Conservation (phyloP, 37 sponge, comb jelly and placozoan genomes). For the Spongia lamella region DNA sequence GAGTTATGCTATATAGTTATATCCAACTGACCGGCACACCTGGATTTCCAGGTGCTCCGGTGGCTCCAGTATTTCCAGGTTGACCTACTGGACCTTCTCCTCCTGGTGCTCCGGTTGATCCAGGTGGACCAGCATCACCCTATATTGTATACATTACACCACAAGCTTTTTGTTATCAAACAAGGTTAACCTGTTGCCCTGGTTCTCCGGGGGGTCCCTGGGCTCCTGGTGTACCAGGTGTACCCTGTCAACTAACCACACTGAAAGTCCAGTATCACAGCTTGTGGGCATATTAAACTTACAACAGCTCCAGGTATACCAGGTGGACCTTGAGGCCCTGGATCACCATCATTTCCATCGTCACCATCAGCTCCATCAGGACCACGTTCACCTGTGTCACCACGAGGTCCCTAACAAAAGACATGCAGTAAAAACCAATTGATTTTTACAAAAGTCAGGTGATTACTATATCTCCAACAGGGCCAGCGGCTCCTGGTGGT, state of each 20-base stretch:
- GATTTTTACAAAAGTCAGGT: background rate
- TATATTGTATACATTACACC: too few species aligned
- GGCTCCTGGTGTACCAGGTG: slow-evolving; percentile 17
- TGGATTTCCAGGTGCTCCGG: too few species aligned
- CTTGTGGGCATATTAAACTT: background rate
- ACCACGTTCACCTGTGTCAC: slow-evolving; percentile 43
- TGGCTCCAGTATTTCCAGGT: slow-evolving; percentile 7
- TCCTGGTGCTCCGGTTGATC: slow-evolving; percentile 18
- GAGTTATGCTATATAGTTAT: too few species aligned
- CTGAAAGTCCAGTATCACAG: too few species aligned
- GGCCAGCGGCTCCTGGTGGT: slow-evolving; percentile 19
- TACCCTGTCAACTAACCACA: slow-evolving; percentile 9
- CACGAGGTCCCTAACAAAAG: slow-evolving; percentile 23
- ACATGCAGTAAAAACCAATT: background rate
- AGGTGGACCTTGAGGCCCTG: slow-evolving; percentile 23
- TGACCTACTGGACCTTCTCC: slow-evolving; percentile 13
- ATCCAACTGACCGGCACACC: too few species aligned
- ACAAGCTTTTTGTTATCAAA: too few species aligned
- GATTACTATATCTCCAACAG: background rate
- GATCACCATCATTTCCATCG: slow-evolving; percentile 1
- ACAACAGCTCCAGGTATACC: slow-evolving; percentile 18
- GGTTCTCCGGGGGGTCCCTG: too few species aligned
- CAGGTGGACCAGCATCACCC: slow-evolving; percentile 31
- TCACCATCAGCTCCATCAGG: slow-evolving; percentile 3
- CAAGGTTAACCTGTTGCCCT: too few species aligned